Conservation (phyloP, 2,113 vertebrate genomes). For the Nipponia nippon region DNA sequence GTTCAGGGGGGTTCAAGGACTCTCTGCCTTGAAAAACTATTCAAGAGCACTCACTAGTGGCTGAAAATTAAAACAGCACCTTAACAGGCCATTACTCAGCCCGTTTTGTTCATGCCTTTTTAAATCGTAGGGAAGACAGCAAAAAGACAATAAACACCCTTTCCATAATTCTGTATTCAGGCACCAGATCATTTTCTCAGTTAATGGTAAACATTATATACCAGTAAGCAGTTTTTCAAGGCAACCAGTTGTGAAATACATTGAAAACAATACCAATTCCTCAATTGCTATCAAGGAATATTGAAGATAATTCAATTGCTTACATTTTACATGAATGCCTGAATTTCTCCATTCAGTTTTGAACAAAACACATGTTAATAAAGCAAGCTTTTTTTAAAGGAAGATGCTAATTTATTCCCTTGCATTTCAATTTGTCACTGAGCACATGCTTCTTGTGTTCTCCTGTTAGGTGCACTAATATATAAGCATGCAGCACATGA, state of each 20-base stretch:
- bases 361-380: constrained; percentile 41
- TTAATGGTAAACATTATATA: constrained; percentile 59
- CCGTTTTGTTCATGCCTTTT: background rate
- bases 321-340: constrained; percentile 49
- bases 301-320: constrained; percentile 56
- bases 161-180: constrained; percentile 53
- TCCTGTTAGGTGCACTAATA: background rate
- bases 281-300: constrained; percentile 34
- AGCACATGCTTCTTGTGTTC: background rate
- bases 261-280: constrained; percentile 51
- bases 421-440: constrained; percentile 43
- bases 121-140: background rate
- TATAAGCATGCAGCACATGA: background rate
- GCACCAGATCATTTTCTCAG: constrained; percentile 42
- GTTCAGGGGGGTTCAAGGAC: constrained; percentile 33
- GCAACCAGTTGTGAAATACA: constrained; percentile 69
- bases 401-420: constrained; percentile 36
- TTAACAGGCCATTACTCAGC: background rate
- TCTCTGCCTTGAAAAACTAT: constrained; percentile 76
- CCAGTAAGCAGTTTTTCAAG: constrained; percentile 67
- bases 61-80: constrained; percentile 74
- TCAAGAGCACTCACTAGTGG: constrained; percentile 93
- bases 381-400: background rate
- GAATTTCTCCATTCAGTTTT: constrained; percentile 56
- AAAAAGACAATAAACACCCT: background rate